Conservation (phyloP, 1,140 invertebrate genomes). For the Goniozus legneri region DNA sequence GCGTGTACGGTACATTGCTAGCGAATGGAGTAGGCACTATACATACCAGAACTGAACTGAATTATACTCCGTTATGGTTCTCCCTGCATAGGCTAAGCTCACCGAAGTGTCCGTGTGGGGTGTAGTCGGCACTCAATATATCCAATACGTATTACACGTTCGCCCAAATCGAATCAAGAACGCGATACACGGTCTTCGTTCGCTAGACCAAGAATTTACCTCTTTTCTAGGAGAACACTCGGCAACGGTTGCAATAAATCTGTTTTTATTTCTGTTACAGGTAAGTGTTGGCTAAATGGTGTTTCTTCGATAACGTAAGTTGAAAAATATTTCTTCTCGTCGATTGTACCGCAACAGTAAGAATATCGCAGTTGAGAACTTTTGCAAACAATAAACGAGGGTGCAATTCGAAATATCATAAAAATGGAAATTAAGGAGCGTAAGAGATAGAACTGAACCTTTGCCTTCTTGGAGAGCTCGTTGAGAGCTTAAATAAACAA, state of each 20-base stretch:
- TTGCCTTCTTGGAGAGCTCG: conserved; percentile 30
- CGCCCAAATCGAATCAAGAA: conserved; percentile 32
- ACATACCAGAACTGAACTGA: conserved; percentile 43
- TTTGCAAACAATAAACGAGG: too few species aligned
- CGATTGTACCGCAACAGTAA: too few species aligned
- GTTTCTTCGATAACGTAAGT: too few species aligned
- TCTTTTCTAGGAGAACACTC: not conserved
- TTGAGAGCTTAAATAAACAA: conserved; percentile 42
- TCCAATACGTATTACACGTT: conserved; percentile 31
- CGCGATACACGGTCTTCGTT: conserved; percentile 3
- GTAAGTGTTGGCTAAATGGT: conserved; percentile 36
- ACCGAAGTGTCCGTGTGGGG: conserved; percentile 17
- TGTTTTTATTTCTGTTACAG: conserved; percentile 39
- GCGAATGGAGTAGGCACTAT: conserved; percentile 37
- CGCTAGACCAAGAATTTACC: not conserved
- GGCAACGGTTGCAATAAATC: not conserved
- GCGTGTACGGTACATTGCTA: conserved; percentile 29
- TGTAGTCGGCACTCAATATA: conserved; percentile 34
- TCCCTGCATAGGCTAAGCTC: conserved; percentile 35
- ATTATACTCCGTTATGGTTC: conserved; percentile 48
- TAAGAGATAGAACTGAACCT: conserved; percentile 34
- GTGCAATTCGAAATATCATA: conserved; percentile 47
- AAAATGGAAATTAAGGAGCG: conserved; percentile 49
- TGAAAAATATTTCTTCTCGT: too few species aligned
- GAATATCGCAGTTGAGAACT: too few species aligned